Evolutionary conservation across 2,113 vertebrate genomes (phyloP).

Genomic region (Chionodraco myersi): DNA sequence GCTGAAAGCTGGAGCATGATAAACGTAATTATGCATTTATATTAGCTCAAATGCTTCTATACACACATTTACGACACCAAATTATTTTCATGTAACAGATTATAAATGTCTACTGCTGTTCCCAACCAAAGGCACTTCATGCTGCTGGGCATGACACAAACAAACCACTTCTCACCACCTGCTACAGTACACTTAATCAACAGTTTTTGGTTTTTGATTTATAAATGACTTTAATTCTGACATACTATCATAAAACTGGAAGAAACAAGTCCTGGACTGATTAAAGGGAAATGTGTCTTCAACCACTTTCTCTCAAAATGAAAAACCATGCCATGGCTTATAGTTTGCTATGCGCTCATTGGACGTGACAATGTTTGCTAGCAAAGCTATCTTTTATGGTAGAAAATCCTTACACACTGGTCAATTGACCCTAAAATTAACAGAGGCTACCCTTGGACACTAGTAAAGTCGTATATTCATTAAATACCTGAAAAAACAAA

Average conservation of each 20-base stretch:
- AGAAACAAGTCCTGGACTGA: conserved; percentile 9
- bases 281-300: conserved; percentile 17
- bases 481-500: no score
- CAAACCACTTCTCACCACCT: conserved; percentile 77
- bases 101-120: conserved; percentile 88
- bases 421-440: no score
- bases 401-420: no score
- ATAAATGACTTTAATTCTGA: conserved; percentile 38
- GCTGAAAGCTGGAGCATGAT: conserved; percentile 9
- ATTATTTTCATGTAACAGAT: conserved; percentile 22
- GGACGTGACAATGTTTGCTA: no score
- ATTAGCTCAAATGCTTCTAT: conserved; percentile 14
- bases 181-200: conserved; percentile 70
- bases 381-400: no score
- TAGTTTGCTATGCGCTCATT: not conserved
- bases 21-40: conserved; percentile 11
- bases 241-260: not conserved
- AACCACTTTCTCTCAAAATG: not conserved
- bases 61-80: conserved; percentile 30
- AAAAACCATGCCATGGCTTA: conserved; percentile 4
- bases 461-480: no score
- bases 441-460: no score
- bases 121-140: conserved; percentile 96
- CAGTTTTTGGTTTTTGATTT: conserved; percentile 86
- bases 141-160: conserved; percentile 86